Evolutionary conservation across 2,888 invertebrate genomes (phyloP).

Genomic region (Elgonia sp.): DNA sequence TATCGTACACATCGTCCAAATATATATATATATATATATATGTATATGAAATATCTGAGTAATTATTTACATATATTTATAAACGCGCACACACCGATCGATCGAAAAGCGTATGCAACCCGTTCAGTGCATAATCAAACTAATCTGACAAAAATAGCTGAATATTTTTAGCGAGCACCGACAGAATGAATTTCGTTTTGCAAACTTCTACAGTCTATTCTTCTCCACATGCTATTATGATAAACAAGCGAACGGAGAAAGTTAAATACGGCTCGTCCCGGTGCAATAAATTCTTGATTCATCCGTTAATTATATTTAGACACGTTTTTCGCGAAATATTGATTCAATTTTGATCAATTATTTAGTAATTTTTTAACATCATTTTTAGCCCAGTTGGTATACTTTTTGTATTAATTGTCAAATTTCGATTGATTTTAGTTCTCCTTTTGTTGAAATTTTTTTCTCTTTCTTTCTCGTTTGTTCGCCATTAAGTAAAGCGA

Average conservation of each 20-base stretch:
- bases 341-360: constrained; percentile 18
- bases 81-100: constrained; percentile 20
- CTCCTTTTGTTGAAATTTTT: neutral
- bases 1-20: too few species aligned
- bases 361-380: constrained; percentile 12
- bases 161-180: constrained; percentile 25
- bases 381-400: neutral
- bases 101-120: constrained; percentile 39
- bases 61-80: constrained; percentile 47
- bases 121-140: constrained; percentile 30
- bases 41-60: neutral
- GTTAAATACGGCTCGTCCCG: neutral
- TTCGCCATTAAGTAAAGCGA: neutral
- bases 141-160: constrained; percentile 25
- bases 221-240: constrained; percentile 4
- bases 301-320: neutral
- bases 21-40: too few species aligned
- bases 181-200: constrained; percentile 1
- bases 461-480: neutral
- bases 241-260: neutral
- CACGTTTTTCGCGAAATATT: constrained; percentile 14
- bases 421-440: constrained; percentile 1
- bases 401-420: neutral
- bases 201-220: neutral
- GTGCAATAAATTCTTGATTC: neutral